Evolutionary conservation across 2,888 invertebrate species (phyloP), one percentile per base, ranked within the genome.

Genomic region (Cheilosia pagana): DNA sequence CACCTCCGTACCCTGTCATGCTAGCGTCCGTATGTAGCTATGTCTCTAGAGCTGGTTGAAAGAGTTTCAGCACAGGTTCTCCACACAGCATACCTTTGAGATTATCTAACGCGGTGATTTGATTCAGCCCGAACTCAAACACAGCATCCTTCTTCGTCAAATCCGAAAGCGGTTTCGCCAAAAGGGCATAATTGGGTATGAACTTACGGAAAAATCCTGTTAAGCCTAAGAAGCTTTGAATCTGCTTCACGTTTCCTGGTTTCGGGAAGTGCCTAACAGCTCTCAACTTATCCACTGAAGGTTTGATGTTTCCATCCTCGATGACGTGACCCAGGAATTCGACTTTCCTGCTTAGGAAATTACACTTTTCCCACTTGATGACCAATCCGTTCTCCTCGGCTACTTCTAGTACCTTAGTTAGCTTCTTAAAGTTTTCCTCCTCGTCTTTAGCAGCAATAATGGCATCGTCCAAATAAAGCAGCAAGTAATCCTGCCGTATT

Each of bases 21-120:
- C 88, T 88, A 2, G 89, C 88, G 63, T 89, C 89, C 0, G 88
- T 89, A 53, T 89, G 89, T 2, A 89, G 59, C 72, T 89, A 88
- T 23, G 87, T 87, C 23, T 45, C 59, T 10, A 74, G 41, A 76
- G 75, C 53, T n/a, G 87, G 87, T 21, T 88, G 75, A 67, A 90
- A 79, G 1, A 90, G 53, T 7, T 88, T 86, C 8, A 90, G 74
- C n/a, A 89, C 83, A 28, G 87, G 87, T 57, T 82, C 57, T n/a
- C 25, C 28, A 28, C 28, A 28, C 10, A 79, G 12, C 35, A 50
- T 25, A 19, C 3, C 35, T 3, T 57, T 57, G 19, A 57, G 57
- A 57, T 2, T 1, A 4, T 12, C 31, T 3, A 55, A 55, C 31
- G 55, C 55, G 21, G 57, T 8, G 12, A 2, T 31, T 21, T 43